These are phyloP conservation scores for Phyllostomus discolor DNA, from an alignment of 2,113 vertebrate genomes.

Conservation along the genomic window DNA sequence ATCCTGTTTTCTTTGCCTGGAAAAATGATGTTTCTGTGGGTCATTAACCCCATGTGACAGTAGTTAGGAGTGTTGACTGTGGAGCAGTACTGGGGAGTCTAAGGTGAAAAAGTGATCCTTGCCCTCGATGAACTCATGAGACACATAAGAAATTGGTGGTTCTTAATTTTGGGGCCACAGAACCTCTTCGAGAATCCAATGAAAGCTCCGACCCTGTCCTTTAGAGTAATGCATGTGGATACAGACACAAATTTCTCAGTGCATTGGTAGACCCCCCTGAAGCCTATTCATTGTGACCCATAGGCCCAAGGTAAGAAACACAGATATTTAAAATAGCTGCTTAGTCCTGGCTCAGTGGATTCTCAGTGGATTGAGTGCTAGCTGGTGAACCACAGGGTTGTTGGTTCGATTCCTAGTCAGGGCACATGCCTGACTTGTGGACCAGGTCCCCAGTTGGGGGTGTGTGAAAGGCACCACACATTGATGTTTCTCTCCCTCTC, in stretches of 20 bases:
- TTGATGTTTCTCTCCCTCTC: no score
- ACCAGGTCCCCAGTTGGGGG: no score
- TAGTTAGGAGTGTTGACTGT: neutral
- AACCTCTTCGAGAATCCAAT: neutral
- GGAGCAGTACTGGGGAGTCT: neutral
- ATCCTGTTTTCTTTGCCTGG: constrained; percentile 45
- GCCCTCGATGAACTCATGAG: neutral
- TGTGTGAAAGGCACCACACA: no score
- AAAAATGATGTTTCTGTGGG: constrained; percentile 14
- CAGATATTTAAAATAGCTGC: neutral
- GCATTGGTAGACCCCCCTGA: neutral
- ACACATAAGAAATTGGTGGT: neutral
- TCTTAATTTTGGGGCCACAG: neutral
- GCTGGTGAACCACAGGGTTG: no score
- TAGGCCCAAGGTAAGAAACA: neutral
- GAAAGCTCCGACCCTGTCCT: neutral
- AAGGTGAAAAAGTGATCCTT: neutral
- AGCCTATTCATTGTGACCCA: neutral
- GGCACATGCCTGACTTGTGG: no score
- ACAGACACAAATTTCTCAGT: neutral
- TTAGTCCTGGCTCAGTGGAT: neutral
- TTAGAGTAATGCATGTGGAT: neutral
- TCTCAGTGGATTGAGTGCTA: no score
- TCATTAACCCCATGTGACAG: neutral
- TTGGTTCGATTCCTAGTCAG: no score